phyloP scores from a whole-genome alignment of 2,113 vertebrate species.

The Myocastor coypus region DNA sequence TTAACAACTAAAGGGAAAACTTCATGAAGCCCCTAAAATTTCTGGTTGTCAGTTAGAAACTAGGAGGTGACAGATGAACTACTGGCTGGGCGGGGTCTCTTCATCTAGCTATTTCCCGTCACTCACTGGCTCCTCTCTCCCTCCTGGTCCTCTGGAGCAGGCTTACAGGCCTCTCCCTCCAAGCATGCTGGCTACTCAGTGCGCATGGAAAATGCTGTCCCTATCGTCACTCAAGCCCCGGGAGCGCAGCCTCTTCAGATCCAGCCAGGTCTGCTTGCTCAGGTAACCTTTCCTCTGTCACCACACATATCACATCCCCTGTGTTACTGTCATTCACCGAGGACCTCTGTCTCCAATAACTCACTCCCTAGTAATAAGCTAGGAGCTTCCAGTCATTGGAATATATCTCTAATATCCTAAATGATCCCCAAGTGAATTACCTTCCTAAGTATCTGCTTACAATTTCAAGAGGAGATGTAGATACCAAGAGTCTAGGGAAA shows the following conservation, averaged over 20 bases:
- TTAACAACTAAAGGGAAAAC: conserved; percentile 10
- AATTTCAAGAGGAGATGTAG: conserved; percentile 61
- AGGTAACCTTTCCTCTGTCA: conserved; percentile 89
- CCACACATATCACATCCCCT: neutral
- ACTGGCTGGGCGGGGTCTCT: neutral
- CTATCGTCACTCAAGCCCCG: conserved; percentile 98
- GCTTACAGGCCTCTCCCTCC: conserved; percentile 97
- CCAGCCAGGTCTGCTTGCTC: conserved; percentile 97
- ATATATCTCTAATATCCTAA: neutral
- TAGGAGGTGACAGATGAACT: neutral
- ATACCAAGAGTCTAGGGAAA: conserved; percentile 52
- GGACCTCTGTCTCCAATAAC: neutral
- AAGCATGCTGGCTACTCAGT: conserved; percentile 98
- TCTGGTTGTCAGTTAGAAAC: neutral
- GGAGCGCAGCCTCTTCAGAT: conserved; percentile 98
- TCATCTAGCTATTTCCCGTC: neutral
- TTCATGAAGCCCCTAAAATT: neutral
- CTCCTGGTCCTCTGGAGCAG: conserved; percentile 84
- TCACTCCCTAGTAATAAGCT: neutral
- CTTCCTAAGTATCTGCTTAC: conserved; percentile 33
- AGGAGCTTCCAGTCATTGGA: conserved; percentile 11
- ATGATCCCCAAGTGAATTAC: conserved; percentile 48
- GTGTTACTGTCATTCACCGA: neutral
- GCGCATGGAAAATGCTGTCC: conserved; percentile 98
- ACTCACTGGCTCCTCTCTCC: conserved; percentile 62